Conservation (phyloP, 2,888 invertebrate species). For the Heteromyza rotundicornis region DNA sequence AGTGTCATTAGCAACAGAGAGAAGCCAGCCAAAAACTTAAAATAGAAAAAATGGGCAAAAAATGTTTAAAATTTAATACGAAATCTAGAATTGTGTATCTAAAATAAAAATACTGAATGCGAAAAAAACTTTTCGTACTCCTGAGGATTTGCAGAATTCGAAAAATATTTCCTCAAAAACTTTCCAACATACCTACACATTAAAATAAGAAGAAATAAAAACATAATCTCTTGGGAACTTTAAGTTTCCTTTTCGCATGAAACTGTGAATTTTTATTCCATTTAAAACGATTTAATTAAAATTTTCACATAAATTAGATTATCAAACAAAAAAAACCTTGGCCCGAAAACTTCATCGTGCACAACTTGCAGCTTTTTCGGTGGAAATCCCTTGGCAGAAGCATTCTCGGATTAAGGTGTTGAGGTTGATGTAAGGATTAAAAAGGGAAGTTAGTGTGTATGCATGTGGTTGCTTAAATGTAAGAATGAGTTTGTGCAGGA, state of each 20-base stretch:
- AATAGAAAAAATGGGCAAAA: no score
- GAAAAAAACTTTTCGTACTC: background rate
- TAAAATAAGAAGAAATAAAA: background rate
- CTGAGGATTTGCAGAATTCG: background rate
- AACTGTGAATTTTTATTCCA: conserved; percentile 13
- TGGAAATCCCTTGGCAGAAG: background rate
- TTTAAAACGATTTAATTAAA: conserved; percentile 24
- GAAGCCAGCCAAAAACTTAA: no score
- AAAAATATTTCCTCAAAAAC: background rate
- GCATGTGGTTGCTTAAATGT: conserved; percentile 7
- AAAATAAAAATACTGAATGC: no score
- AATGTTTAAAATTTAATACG: no score
- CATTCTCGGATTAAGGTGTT: background rate
- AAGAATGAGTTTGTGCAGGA: background rate
- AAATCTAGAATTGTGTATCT: no score
- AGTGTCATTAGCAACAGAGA: background rate
- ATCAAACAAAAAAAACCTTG: conserved; percentile 2
- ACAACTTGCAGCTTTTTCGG: background rate
- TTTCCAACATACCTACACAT: background rate
- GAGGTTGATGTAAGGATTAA: background rate
- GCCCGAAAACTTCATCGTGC: background rate
- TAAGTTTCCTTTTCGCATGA: conserved; percentile 6
- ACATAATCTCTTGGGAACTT: background rate
- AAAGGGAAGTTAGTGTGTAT: conserved; percentile 1
- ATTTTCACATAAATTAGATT: conserved; percentile 22